Conservation (phyloP, 2,797 vertebrate species). For the Peromyscus nudipes region DNA sequence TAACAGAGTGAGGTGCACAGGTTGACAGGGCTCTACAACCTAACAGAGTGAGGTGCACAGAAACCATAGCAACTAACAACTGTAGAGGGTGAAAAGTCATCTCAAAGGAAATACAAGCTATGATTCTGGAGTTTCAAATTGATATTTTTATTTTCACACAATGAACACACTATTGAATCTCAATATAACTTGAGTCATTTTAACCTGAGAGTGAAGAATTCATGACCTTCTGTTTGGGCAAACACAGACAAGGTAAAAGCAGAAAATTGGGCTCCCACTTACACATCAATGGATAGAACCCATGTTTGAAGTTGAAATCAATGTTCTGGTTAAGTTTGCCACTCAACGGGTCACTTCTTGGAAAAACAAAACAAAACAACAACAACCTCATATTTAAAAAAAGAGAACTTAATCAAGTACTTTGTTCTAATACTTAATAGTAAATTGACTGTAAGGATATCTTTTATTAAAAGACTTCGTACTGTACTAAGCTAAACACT, state of each 20-base stretch:
- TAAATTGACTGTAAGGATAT: background rate
- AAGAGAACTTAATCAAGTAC: background rate
- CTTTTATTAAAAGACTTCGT: slow-evolving; percentile 30
- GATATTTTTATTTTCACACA: background rate
- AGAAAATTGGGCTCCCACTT: background rate
- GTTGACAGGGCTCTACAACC: background rate
- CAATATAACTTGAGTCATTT: background rate
- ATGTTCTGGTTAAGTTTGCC: background rate
- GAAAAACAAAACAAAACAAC: background rate
- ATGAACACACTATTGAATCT: background rate
- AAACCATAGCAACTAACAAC: background rate
- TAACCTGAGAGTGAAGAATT: background rate
- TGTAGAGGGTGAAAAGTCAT: background rate
- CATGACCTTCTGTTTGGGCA: background rate
- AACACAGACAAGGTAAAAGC: background rate
- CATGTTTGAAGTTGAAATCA: background rate
- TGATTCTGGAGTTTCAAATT: background rate
- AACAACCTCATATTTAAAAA: background rate
- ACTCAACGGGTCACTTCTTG: background rate
- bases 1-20: too few species aligned
- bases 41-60: background rate
- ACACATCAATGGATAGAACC: background rate
- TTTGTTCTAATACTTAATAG: background rate
- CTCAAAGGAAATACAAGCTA: background rate
- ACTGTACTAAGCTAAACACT: background rate